These are phyloP conservation scores for Wasmannia auropunctata DNA, from an alignment of 1,140 invertebrate species.

Conservation along the genomic window DNA sequence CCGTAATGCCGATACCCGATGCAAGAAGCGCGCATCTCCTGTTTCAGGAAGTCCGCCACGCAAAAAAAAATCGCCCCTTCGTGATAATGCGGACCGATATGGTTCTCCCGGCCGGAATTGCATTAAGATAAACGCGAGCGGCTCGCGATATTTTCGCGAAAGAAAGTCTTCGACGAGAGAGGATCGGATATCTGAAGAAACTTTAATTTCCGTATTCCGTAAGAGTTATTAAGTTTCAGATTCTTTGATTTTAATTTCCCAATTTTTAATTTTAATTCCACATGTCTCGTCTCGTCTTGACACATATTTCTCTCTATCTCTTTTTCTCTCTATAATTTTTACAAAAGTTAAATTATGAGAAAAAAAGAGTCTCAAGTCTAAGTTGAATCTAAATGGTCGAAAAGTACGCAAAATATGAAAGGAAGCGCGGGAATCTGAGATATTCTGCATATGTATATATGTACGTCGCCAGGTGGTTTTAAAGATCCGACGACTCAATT, in stretches of 20 bases:
- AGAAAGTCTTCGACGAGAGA: neutral
- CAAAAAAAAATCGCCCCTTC: neutral
- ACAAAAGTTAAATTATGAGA: neutral
- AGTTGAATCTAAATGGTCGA: neutral
- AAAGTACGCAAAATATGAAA: conserved; percentile 6
- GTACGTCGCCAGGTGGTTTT: conserved; percentile 17
- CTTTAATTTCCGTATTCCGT: neutral
- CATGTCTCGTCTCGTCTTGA: no score
- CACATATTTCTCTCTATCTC: neutral
- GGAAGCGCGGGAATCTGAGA: neutral
- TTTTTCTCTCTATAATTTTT: neutral
- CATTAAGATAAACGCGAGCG: conserved; percentile 61
- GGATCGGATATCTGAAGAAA: neutral
- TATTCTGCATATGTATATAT: conserved; percentile 4
- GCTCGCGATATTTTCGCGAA: neutral
- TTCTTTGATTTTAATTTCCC: neutral
- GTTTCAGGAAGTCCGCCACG: conserved; percentile 62
- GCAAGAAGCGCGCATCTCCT: conserved; percentile 59
- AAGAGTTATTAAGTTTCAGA: neutral
- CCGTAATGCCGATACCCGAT: conserved; percentile 63
- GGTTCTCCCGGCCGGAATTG: conserved; percentile 37
- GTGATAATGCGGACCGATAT: conserved; percentile 48
- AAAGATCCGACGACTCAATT: conserved; percentile 54
- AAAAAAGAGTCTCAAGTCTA: neutral
- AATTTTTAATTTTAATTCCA: neutral